These are phyloP conservation scores for Paraplagusia blochii DNA, from an alignment of 2,113 vertebrate species.

Conservation along the genomic window DNA sequence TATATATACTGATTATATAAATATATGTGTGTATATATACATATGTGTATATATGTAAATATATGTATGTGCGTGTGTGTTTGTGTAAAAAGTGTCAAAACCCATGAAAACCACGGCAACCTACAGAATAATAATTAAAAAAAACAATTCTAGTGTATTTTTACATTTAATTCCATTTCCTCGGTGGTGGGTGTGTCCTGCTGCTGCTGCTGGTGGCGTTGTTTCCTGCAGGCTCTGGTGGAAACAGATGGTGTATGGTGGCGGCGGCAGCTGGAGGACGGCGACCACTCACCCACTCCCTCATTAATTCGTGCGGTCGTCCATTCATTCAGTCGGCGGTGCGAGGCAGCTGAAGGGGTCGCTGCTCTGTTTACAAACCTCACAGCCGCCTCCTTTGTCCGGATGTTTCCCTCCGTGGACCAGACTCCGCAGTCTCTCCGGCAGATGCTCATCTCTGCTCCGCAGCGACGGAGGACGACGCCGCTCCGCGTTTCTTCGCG, in stretches of 20 bases:
- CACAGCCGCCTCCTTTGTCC: slow-evolving; percentile 43
- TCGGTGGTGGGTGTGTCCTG: slow-evolving; percentile 13
- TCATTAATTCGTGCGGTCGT: slow-evolving; percentile 16
- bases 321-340: slow-evolving; percentile 12
- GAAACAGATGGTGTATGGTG: slow-evolving; percentile 71
- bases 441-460: slow-evolving; percentile 50
- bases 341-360: slow-evolving; percentile 20
- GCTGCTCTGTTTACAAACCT: slow-evolving; percentile 38
- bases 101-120: too few relatives aligned
- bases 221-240: slow-evolving; percentile 54
- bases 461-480: slow-evolving; percentile 1
- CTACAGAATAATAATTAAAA: background rate
- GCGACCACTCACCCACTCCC: slow-evolving; percentile 8
- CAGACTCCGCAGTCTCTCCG: slow-evolving; percentile 48
- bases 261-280: slow-evolving; percentile 70
- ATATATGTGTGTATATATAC: too few relatives aligned
- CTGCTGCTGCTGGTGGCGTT: slow-evolving; percentile 32
- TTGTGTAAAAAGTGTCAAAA: too few relatives aligned
- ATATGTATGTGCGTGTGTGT: too few relatives aligned
- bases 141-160: background rate
- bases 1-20: too few relatives aligned
- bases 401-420: slow-evolving; percentile 24
- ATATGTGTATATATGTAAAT: too few relatives aligned
- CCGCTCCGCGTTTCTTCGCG: too few relatives aligned
- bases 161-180: background rate